Conservation (phyloP, 2,797 vertebrate species). For the Myiothlypis chrysogaster region DNA sequence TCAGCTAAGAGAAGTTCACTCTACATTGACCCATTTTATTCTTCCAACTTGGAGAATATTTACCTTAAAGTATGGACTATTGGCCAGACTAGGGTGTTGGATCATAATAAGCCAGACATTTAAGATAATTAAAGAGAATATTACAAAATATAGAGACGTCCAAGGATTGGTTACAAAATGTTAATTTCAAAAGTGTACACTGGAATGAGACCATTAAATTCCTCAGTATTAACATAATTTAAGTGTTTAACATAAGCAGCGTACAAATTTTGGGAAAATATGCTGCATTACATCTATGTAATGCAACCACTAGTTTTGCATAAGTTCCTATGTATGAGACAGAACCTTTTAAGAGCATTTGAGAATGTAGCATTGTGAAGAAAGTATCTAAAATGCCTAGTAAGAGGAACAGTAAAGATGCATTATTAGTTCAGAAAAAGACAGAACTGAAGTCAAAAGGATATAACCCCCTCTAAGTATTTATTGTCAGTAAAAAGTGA, state of each 20-base stretch:
- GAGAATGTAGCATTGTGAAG: neutral
- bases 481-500: neutral
- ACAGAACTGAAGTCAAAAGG: neutral
- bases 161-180: neutral
- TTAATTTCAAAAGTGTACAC: neutral
- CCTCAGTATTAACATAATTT: neutral
- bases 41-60: neutral
- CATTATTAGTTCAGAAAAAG: neutral
- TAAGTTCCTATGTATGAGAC: neutral
- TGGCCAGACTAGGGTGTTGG: neutral
- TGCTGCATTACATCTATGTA: neutral
- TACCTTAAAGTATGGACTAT: neutral
- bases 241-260: neutral
- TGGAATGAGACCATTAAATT: neutral
- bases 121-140: neutral
- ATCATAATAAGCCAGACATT: neutral
- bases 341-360: neutral
- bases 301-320: neutral
- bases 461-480: neutral
- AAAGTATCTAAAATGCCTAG: neutral
- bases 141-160: neutral
- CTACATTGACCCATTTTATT: neutral
- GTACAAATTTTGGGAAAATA: neutral
- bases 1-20: neutral
- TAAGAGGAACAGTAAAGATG: neutral